Evolutionary conservation across 2,797 vertebrate species (phyloP), one percentile per base, ranked within the genome.

Genomic region (Eulemur mongoz): DNA sequence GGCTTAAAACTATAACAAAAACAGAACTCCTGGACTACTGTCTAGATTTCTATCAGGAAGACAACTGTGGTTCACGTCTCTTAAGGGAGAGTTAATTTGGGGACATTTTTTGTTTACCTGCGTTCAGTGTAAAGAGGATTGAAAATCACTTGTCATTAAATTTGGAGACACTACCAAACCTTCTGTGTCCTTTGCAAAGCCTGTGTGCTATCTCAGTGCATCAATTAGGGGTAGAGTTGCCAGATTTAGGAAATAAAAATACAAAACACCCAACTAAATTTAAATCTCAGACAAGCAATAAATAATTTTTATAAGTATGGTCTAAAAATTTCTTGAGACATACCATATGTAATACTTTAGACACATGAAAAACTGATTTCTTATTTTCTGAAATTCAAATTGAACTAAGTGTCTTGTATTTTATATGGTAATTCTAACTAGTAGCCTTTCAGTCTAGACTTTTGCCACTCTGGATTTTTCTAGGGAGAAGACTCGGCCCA

Each of bases 401-500:
- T 90, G 70, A 72, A 67, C 14, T 32, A 22, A 30, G 7, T 18
- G 15, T 32, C 43, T 35, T 87, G 3, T 91, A 38, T 93, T 91
- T 88, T 75, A 85, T 59, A 25, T 52, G 10, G 0, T 38, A 76
- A 69, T 76, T 93, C 52, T 91, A 70, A 50, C 80, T 23, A 82
- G 57, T 57, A 40, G n/a, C 85, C 25, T 93, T 95, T 91, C 54
- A 22, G 43, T 48, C n/a, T 87, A 57, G 89, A 72, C 22, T 95
- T 96, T 67, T 92, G 25, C 69, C 87, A 65, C 14, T 90, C 6
- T 67, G 4, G 32, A 69, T 82, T 95, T 94, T 70, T 81, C 63
- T 89, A 35, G 59, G 59, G 32, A 43, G 85, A 93, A 92, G 40
- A 75, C 93, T 35, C 63, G 86, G 25, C 48, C 22, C 32, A 70